Evolutionary conservation across 1,140 invertebrate genomes (phyloP), one percentile per base, ranked within the genome.

Genomic region (Argopecten irradians): DNA sequence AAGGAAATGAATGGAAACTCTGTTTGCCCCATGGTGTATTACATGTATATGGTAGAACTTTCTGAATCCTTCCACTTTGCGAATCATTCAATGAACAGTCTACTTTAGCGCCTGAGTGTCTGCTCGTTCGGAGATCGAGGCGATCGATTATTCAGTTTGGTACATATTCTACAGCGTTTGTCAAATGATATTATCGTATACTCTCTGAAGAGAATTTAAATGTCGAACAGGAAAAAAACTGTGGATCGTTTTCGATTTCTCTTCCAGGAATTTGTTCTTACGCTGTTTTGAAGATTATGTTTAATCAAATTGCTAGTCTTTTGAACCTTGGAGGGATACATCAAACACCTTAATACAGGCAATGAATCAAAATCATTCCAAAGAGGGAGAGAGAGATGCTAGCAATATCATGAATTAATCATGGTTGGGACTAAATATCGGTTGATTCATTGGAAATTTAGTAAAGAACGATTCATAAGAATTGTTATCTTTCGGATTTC

Each of bases 161-260:
- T n/a, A 71, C 55, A 28, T 3, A 71, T 28, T 71, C 55, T 71
- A 28, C 55, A 71, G 55, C 55, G 8, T n/a, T 22, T 71, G 55
- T 71, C 55, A 71, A 71, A 71, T 71, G 55, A 71, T 71, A 71
- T 71, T 71, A 71, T 71, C 55, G 55, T 71, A 71, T 28, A 71
- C 55, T 22, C 8, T 71, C 22, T n/a, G 19, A 28, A 5, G 55
- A 71, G 55, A 71, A 71, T 71, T 71, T n/a, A n/a, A 71, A 71
- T 71, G n/a, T 1, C 28, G 55, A 28, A n/a, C n/a, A n/a, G 43
- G 9, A 16, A 71, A 71, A 71, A 71, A n/a, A n/a, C n/a, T 71
- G 55, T 3, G n/a, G n/a, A 7, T 71, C 22, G 55, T 28, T 71
- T 71, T 71, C 55, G 5, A 71, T 71, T 71, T 16, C 22, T 71